Percentiles rank a stretch among this genome's conserved stretches.
phyloP scores from a whole-genome alignment of 2,113 vertebrate species.

The Vombatus ursinus region DNA sequence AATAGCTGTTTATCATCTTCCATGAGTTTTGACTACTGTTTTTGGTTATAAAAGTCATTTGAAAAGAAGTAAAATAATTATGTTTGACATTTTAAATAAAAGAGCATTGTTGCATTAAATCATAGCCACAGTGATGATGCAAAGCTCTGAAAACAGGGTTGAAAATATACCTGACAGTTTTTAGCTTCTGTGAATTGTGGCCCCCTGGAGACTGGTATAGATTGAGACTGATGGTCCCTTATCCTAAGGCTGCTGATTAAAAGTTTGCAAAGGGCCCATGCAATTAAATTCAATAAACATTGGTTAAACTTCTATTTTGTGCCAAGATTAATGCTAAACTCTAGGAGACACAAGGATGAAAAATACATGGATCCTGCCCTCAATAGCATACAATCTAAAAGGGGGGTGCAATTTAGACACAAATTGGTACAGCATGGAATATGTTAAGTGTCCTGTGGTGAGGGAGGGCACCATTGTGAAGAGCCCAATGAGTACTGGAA shows the following conservation, averaged over 20 bases:
- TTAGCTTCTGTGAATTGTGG: constrained; percentile 32
- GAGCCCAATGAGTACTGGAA: background rate
- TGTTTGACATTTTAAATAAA: constrained; percentile 69
- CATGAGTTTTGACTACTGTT: constrained; percentile 56
- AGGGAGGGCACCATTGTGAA: background rate
- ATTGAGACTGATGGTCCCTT: background rate
- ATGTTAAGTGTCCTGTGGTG: background rate
- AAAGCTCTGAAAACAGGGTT: background rate
- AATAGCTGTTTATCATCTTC: constrained; percentile 4
- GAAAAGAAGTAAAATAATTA: constrained; percentile 57
- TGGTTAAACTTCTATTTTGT: background rate
- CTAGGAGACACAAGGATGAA: background rate
- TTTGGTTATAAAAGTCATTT: constrained; percentile 61
- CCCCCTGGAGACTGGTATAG: background rate
- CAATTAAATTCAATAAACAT: background rate
- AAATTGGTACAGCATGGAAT: background rate
- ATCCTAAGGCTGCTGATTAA: constrained; percentile 13
- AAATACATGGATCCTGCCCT: background rate
- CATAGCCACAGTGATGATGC: constrained; percentile 27
- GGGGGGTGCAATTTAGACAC: background rate
- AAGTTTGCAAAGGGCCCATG: background rate
- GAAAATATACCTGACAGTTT: constrained; percentile 29
- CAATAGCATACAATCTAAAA: background rate
- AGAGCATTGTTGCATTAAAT: constrained; percentile 44
- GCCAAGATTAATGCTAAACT: background rate